phyloP scores from a whole-genome alignment of 2,113 vertebrate genomes.

The Phyllopteryx taeniolatus region DNA sequence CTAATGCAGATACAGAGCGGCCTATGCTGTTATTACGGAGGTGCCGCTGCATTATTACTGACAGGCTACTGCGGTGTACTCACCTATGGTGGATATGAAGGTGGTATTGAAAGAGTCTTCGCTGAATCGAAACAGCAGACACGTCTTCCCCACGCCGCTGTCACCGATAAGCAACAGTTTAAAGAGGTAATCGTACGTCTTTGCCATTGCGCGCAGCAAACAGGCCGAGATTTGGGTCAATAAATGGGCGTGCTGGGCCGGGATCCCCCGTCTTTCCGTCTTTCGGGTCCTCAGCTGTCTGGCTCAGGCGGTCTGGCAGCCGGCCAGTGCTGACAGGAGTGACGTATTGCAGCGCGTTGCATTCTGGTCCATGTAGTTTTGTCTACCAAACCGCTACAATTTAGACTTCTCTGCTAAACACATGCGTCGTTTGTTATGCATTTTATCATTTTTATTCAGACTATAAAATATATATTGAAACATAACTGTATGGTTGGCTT shows the following conservation, averaged over 20 bases:
- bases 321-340: constrained; percentile 23
- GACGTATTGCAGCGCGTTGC: constrained; percentile 37
- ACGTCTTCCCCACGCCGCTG: constrained; percentile 82
- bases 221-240: constrained; percentile 2
- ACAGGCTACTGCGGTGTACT: constrained; percentile 29
- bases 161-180: constrained; percentile 80
- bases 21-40: background rate
- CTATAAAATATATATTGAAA: background rate
- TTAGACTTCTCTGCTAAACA: background rate
- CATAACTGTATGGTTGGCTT: background rate
- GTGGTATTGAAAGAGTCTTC: constrained; percentile 83
- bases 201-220: constrained; percentile 67
- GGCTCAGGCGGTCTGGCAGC: constrained; percentile 12
- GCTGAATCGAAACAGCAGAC: constrained; percentile 83
- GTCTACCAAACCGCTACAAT: background rate
- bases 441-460: background rate
- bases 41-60: background rate
- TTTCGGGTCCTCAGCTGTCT: constrained; percentile 51
- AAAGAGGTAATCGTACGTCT: constrained; percentile 80
- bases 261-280: constrained; percentile 32
- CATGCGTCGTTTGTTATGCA: background rate
- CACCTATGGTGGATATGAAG: constrained; percentile 85
- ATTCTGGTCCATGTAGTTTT: constrained; percentile 51
- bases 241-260: constrained; percentile 14
- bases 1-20: background rate